Conservation (phyloP, 2,797 vertebrate genomes). For the Enteromius thamalakanensis region DNA sequence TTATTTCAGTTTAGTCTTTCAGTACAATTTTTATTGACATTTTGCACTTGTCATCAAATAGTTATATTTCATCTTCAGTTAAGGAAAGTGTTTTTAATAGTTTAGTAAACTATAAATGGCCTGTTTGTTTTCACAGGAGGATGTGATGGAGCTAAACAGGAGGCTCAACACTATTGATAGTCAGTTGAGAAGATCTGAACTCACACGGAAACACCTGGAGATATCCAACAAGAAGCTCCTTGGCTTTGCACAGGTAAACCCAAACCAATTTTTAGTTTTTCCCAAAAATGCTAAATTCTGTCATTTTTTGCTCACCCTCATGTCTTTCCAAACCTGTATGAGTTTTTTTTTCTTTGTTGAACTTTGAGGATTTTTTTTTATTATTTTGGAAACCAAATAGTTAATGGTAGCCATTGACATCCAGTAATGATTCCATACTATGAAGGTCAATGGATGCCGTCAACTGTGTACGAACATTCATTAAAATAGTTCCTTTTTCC, state of each 20-base stretch:
- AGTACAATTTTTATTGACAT: neutral
- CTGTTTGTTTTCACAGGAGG: conserved; percentile 66
- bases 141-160: conserved; percentile 78
- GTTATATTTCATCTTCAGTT: neutral
- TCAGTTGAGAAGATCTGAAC: conserved; percentile 84
- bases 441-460: neutral
- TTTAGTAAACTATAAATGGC: neutral
- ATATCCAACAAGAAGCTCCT: conserved; percentile 87
- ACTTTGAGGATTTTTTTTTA: neutral
- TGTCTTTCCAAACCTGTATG: neutral
- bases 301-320: neutral
- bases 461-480: neutral
- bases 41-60: neutral
- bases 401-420: neutral
- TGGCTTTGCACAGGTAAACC: conserved; percentile 84
- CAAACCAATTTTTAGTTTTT: neutral
- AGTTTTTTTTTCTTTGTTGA: neutral
- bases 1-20: neutral
- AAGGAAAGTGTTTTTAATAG: neutral
- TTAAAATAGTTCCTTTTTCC: neutral
- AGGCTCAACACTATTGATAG: conserved; percentile 77
- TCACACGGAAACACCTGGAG: conserved; percentile 85
- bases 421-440: neutral
- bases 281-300: neutral
- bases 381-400: neutral